Percentiles rank a stretch among this genome's conserved stretches.
Evolutionary conservation across 2,888 invertebrate species (phyloP).

Genomic region (Nasonia oneida): DNA sequence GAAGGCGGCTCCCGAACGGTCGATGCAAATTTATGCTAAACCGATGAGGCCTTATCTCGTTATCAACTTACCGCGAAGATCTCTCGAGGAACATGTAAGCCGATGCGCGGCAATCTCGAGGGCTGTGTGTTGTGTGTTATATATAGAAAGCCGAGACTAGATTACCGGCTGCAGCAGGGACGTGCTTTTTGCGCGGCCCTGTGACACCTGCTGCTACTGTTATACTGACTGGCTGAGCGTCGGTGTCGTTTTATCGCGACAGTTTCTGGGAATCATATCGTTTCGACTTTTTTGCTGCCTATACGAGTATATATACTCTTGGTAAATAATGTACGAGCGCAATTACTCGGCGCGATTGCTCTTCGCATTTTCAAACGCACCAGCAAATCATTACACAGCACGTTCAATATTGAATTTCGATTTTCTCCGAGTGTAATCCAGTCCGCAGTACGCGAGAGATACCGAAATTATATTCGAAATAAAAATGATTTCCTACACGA

Average conservation of each 20-base stretch:
- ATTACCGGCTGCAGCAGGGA: not conserved
- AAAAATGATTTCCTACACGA: too few relatives aligned
- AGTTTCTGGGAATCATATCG: not conserved
- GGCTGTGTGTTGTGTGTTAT: too few relatives aligned
- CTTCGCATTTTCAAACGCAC: too few relatives aligned
- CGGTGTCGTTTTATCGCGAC: not conserved
- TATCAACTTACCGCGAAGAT: conserved; percentile 19
- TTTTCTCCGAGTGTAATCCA: too few relatives aligned
- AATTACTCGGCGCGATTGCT: too few relatives aligned
- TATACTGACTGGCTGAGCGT: not conserved
- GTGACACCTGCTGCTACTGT: conserved; percentile 7
- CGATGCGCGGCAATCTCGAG: not conserved
- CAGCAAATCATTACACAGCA: too few relatives aligned
- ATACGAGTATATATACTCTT: too few relatives aligned
- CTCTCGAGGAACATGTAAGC: conserved; percentile 3
- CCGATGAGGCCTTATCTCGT: conserved; percentile 42
- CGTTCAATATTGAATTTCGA: too few relatives aligned
- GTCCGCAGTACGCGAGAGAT: too few relatives aligned
- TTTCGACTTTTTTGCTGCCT: not conserved
- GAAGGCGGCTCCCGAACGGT: not conserved
- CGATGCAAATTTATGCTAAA: conserved; percentile 56
- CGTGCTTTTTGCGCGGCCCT: conserved; percentile 1
- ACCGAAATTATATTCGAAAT: too few relatives aligned
- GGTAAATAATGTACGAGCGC: too few relatives aligned
- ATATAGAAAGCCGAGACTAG: not conserved